phyloP scores from a whole-genome alignment of 1,140 invertebrate species.

The Popillia japonica region DNA sequence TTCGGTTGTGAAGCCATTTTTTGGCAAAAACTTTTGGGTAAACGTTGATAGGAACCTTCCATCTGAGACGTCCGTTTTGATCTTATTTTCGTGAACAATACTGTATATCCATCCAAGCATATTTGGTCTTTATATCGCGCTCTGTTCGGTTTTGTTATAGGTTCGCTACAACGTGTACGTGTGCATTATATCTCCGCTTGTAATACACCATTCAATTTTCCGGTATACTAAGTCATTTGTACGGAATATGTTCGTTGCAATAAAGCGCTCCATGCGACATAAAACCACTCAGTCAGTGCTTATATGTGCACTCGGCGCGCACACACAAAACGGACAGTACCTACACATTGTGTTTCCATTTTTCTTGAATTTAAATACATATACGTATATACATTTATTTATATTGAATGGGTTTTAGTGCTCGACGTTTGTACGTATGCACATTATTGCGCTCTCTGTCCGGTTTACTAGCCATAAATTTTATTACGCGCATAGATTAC shows the following conservation, averaged over 20 bases:
- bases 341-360: constrained; percentile 6
- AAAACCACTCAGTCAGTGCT: not conserved
- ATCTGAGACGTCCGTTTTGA: too few species aligned
- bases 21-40: too few species aligned
- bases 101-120: not conserved
- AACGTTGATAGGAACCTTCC: too few species aligned
- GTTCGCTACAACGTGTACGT: not conserved
- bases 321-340: not conserved
- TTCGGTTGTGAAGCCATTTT: too few species aligned
- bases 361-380: constrained; percentile 16
- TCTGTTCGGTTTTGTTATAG: not conserved
- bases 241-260: not conserved
- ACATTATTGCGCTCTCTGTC: not conserved
- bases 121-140: not conserved
- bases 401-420: not conserved
- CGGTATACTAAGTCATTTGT: constrained; percentile 9
- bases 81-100: not conserved
- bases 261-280: not conserved
- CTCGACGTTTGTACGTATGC: not conserved
- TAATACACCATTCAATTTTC: constrained; percentile 18
- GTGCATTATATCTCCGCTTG: not conserved
- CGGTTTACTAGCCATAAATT: constrained; percentile 2
- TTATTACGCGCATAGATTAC: not conserved
- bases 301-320: too few species aligned
- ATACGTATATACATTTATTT: not conserved